Evolutionary conservation across 2,113 vertebrate genomes (phyloP).

Genomic region (Pan paniscus): DNA sequence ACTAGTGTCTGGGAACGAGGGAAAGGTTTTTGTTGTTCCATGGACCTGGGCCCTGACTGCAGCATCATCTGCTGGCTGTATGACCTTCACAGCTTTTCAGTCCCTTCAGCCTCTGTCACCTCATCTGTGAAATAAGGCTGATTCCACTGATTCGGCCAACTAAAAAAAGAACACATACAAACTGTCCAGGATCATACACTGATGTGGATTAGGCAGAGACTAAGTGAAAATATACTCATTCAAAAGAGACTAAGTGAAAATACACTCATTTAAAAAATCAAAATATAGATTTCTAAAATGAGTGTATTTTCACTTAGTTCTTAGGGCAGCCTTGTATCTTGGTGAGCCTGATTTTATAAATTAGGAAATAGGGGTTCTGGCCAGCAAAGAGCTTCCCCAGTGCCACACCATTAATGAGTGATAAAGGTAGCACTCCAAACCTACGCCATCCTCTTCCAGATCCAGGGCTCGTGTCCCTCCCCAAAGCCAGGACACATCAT

Average conservation of each 20-base stretch:
- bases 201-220: background rate
- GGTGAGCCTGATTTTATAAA: background rate
- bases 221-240: too few species aligned
- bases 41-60: background rate
- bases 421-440: background rate
- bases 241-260: too few species aligned
- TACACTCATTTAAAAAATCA: too few species aligned
- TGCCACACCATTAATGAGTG: background rate
- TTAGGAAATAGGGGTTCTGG: background rate
- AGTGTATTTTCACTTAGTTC: background rate
- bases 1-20: background rate
- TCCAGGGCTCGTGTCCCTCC: background rate
- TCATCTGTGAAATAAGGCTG: background rate
- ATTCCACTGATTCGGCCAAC: background rate
- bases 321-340: background rate
- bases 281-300: too few species aligned
- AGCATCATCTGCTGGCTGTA: background rate
- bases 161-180: background rate
- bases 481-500: background rate
- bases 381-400: background rate
- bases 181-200: background rate
- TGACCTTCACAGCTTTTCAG: background rate
- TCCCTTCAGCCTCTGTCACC: background rate
- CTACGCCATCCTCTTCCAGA: background rate
- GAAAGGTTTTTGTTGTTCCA: background rate